A percentile compares a stretch with the other conserved stretches of the same genome.
phyloP scores from a whole-genome alignment of 2,113 vertebrate species.

The Otolemur garnettii region DNA sequence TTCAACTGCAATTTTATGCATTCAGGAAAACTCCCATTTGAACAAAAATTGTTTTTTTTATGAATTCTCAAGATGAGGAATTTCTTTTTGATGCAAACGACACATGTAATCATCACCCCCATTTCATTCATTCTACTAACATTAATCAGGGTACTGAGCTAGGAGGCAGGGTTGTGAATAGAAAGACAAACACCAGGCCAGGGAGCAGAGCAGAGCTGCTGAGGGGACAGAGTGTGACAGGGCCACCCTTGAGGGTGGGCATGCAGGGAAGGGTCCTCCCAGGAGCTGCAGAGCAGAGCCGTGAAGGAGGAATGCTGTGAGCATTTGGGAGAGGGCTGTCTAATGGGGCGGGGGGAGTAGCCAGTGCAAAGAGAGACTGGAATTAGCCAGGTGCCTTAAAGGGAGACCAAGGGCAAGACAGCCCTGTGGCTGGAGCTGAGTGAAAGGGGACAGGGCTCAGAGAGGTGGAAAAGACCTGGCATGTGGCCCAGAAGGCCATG shows the following conservation, averaged over 20 bases:
- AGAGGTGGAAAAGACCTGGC: background rate
- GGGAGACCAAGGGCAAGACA: background rate
- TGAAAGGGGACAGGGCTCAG: background rate
- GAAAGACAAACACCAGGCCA: no score
- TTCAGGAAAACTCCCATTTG: background rate
- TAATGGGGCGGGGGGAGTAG: background rate
- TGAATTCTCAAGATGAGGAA: background rate
- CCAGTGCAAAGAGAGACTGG: background rate
- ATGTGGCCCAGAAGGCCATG: background rate
- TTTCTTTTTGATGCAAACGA: background rate
- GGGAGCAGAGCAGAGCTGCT: background rate
- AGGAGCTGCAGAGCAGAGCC: background rate
- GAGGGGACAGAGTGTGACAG: background rate
- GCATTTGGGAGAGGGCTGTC: background rate
- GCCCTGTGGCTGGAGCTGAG: background rate
- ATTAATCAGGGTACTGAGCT: no score
- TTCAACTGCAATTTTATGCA: background rate
- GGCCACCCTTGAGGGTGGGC: background rate
- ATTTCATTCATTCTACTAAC: fast-evolving
- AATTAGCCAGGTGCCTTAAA: background rate
- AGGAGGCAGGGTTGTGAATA: no score
- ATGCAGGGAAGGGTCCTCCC: background rate
- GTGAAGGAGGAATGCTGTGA: background rate
- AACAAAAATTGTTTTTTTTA: background rate
- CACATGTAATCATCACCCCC: background rate